These are phyloP conservation scores for Hybos culiciformis DNA, from an alignment of 2,888 invertebrate species.

Conservation along the genomic window DNA sequence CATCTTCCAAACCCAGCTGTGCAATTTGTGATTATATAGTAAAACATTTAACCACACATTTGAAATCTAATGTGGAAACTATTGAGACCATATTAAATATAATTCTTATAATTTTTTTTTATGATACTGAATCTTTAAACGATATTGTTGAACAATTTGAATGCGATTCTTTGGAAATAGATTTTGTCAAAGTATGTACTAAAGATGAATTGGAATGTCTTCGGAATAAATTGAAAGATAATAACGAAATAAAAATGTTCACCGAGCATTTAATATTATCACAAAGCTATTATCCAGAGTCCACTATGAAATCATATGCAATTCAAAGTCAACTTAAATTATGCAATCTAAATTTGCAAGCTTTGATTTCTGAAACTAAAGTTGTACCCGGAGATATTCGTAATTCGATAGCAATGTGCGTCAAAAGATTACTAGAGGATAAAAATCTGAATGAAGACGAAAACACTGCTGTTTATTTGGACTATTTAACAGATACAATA, in stretches of 20 bases:
- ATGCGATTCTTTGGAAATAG: constrained; percentile 1
- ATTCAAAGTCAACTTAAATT: constrained; percentile 5
- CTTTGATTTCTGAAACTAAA: neutral
- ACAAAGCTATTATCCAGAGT: too few relatives aligned
- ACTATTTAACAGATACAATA: constrained; percentile 4
- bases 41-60: neutral
- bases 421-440: neutral
- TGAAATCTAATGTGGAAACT: neutral
- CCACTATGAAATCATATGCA: constrained; percentile 8
- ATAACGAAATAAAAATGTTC: constrained; percentile 1
- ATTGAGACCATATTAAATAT: constrained; percentile 7
- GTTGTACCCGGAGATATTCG: constrained; percentile 4
- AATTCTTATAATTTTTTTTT: neutral
- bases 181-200: constrained; percentile 1
- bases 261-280: neutral
- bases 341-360: neutral
- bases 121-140: neutral
- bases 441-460: neutral
- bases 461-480: neutral
- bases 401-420: neutral
- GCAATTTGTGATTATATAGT: neutral
- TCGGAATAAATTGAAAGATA: constrained; percentile 1
- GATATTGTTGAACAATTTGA: neutral
- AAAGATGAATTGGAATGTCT: neutral
- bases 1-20: neutral